Base-by-base conservation (phyloP, 1,140 invertebrate species). In the Leptopilina clavipes region DNA sequence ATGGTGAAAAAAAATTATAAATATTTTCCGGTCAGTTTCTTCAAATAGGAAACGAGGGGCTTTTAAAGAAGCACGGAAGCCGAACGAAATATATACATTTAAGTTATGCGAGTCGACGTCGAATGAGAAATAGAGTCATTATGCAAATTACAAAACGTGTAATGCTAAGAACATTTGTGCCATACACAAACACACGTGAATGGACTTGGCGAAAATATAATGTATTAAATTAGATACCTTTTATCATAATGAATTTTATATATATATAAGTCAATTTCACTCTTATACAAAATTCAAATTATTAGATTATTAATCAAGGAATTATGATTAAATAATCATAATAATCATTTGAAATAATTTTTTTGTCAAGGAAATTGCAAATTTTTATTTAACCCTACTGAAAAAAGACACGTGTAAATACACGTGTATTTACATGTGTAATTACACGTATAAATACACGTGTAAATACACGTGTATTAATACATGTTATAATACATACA, bases 81-180 rank as follows among this genome's bases (percentile, higher is more conserved):
- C 71, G 72, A 79, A 79, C 75, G 75, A 75, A 76, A 76, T 79
- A 79, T n/a, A n/a, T 79, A 75, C 70, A 73, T 71, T 76, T 74
- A 17, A 11, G 70, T 79, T 79, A 79, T 73, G 76, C 71, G 18
- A 44, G 70, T 59, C 11, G 45, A 17, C 59, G 43, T 72, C 74
- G 19, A 59, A 45, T 74, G 75, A 56, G 70, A 76, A 76, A 79
- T 79, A 79, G 75, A 79, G 78, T 76, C 75, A 79, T 79, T 76
- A 79, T 76, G 78, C 73, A 79, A 79, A 79, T 76, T 52, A 37
- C 43, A 17, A 12, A 22, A 70, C 70, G 75, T 73, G 72, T 79
- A 76, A 75, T 76, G 72, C 76, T 70, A 56, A 72, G 72, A 76
- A 72, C 73, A 76, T 76, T 79, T 76, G 74, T 74, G 59, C 70